Evolutionary conservation across 2,113 vertebrate genomes (phyloP), one percentile per base, ranked within the genome.

Genomic region (Ursus arctos): DNA sequence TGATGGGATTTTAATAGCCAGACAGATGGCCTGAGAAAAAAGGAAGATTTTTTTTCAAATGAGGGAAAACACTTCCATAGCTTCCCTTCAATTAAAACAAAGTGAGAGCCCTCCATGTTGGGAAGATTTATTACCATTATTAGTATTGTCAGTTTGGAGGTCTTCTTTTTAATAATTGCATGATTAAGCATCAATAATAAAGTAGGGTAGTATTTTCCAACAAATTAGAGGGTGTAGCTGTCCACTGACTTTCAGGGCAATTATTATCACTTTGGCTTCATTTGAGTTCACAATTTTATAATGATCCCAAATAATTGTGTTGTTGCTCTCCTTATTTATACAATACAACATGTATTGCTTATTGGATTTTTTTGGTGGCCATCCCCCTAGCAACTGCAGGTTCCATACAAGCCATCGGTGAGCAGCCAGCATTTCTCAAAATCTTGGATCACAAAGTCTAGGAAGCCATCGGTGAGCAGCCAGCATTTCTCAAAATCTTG

Each of bases 1-100:
- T 97, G 97, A 97, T 98, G 97, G 91, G 97, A 97, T 97, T 98
- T 96, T 97, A 98, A 98, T 97, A 98, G 97, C 76, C 94, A 96
- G 97, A 97, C 97, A 98, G 97, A 98, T 98, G 97, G 97, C 93
- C 96, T 88, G 83, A 97, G 94, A 71, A 93, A 94, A 77, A 69
- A 43, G 24, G 21, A 81, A 90, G 93, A 33, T 55, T 79, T 93
- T 96, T 97, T 89, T 83, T 49, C 16, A 24, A 98, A 93, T 82
- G 95, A 97, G 93, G 81, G 90, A 95, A 97, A 98, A 96, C 84
- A 97, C 95, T 97, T 92, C 61, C 94, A 91, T 84, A 84, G 80
- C 81, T 96, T 94, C 88, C 80, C 85, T 95, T 95, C 96, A 93
- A 92, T 94, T 90, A 95, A 95, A 94, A 92, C 69, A 28, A 92